phyloP scores from a whole-genome alignment of 2,888 invertebrate genomes.

The Strigamia maritima region DNA sequence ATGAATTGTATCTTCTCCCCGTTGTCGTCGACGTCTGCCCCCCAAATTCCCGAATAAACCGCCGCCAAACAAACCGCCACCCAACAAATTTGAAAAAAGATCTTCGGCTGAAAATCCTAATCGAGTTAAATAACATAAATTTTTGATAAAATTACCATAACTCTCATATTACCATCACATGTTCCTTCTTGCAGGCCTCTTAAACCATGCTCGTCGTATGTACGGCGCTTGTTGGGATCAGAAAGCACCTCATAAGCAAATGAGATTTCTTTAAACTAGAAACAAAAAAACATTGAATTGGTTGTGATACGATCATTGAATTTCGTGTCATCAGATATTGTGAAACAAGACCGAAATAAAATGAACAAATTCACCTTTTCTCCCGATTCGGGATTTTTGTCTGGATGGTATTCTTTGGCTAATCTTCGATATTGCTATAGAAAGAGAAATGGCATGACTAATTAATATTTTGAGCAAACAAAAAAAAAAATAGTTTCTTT shows the following conservation, averaged over 20 bases:
- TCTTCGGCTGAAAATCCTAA: slow-evolving; percentile 57
- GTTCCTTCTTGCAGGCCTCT: slow-evolving; percentile 82
- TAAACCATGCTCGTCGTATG: slow-evolving; percentile 82
- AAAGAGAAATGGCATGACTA: not conserved
- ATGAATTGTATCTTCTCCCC: slow-evolving; percentile 79
- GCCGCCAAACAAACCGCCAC: slow-evolving; percentile 64
- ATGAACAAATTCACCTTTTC: slow-evolving; percentile 60
- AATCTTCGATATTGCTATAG: slow-evolving; percentile 69
- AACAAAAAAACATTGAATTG: not conserved
- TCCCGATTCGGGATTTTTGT: slow-evolving; percentile 82
- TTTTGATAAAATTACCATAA: not conserved
- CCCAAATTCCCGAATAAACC: slow-evolving; percentile 51
- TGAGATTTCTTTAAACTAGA: slow-evolving; percentile 84
- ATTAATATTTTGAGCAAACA: not conserved
- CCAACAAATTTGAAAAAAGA: slow-evolving; percentile 53
- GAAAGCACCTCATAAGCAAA: slow-evolving; percentile 92
- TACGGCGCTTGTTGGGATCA: slow-evolving; percentile 77
- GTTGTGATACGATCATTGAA: not conserved
- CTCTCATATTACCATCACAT: slow-evolving; percentile 56
- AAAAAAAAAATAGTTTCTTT: not conserved
- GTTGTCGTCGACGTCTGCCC: slow-evolving; percentile 58
- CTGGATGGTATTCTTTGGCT: slow-evolving; percentile 90
- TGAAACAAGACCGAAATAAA: not conserved
- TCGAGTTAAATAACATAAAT: not conserved
- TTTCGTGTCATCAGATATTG: not conserved